These are phyloP conservation scores for Harpalus rufipes DNA, from an alignment of 2,888 invertebrate genomes.

Conservation along the genomic window DNA sequence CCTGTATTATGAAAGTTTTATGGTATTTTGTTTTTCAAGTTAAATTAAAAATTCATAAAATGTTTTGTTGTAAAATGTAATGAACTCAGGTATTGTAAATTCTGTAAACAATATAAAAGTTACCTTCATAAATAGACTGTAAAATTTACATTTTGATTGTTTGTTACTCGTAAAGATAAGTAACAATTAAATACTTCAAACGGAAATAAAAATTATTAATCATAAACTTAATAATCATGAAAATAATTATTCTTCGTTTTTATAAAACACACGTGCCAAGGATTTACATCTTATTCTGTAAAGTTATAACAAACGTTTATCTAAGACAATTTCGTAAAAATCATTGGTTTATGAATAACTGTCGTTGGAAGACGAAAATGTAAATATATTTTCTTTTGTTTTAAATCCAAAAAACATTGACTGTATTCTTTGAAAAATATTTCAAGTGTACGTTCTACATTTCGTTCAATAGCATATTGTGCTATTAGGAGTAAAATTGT, in stretches of 20 bases:
- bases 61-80: background rate
- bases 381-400: no score
- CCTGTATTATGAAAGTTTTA: background rate
- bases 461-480: no score
- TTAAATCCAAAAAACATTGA: no score
- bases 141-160: background rate
- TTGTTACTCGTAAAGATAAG: background rate
- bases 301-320: no score
- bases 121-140: slow-evolving; percentile 3
- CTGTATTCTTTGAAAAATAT: no score
- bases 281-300: no score
- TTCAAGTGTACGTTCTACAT: no score
- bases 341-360: no score
- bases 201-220: background rate
- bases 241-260: background rate
- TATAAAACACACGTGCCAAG: background rate
- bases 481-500: no score
- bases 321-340: no score
- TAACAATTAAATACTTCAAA: background rate
- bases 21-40: background rate
- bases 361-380: no score
- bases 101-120: background rate
- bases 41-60: slow-evolving; percentile 3
- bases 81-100: background rate
- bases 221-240: background rate